Base-by-base conservation (phyloP, 2,113 vertebrate species). In the Malurus melanocephalus region DNA sequence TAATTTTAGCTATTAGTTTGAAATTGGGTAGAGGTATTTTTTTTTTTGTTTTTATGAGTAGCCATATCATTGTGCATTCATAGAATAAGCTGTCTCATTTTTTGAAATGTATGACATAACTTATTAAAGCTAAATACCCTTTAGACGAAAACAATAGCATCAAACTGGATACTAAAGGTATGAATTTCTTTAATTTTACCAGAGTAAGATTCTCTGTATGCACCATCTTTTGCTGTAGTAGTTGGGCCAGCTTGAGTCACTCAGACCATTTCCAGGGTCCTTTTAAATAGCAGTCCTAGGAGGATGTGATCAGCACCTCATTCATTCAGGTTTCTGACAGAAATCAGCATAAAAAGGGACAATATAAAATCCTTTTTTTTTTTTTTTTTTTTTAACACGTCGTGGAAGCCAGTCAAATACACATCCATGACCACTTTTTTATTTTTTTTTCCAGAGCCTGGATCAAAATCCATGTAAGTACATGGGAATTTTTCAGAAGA, bases 391-490 rank as follows among this genome's bases (percentile, higher is more conserved):
- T 82, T 60, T 61, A 21, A 16, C 2, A 10, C 3, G 11, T 48
- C 30, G 67, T 64, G 46, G 33, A 57, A 72, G 27, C 80, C 35
- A 56, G 26, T 62, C 38, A 73, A 72, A 55, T 10, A 4, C 20
- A 59, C 40, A 23, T 55, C 46, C 26, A 49, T 38, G 16, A 56
- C 22, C 11, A 27, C 0, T 0, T 21, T 4, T 48, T 1, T 11
- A 33, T 3, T 30, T 11, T 53, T 67, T 80, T 88, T 83, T 30
- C 30, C 20, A 78, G 40, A 18, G 6, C 45, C 62, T 42, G 26
- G 43, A 40, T 75, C 76, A 49, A 85, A 77, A 80, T n/a, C 26
- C 16, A 42, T 82, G n/a, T 30, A 66, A 74, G 13, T 26, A 3
- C 40, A 45, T 16, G 8, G n/a, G 30, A 78, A 62, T 21, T 56